Conservation (phyloP, 2,888 invertebrate genomes). For the Eristalis arbustorum region DNA sequence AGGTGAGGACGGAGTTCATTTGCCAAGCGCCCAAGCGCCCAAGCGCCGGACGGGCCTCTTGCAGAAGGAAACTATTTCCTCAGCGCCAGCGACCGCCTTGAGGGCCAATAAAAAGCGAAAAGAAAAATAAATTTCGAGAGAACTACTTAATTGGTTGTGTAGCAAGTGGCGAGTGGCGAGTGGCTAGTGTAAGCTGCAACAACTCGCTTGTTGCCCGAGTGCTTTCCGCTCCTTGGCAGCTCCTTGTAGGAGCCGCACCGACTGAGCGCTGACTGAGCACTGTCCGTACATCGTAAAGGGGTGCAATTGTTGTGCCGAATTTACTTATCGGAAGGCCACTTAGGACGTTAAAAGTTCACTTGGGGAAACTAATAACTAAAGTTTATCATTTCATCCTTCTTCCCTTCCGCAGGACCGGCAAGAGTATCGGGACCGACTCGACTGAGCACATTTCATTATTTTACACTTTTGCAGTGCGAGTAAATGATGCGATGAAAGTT, state of each 20-base stretch:
- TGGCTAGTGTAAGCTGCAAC: constrained; percentile 25
- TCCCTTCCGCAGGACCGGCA: neutral
- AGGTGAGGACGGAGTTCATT: constrained; percentile 22
- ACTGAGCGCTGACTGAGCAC: neutral
- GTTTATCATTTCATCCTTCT: constrained; percentile 4
- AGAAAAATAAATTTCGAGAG: constrained; percentile 57
- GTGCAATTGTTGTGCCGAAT: constrained; percentile 48
- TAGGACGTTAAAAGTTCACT: constrained; percentile 57
- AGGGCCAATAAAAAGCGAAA: constrained; percentile 58
- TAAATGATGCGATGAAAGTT: constrained; percentile 1
- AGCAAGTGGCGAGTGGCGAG: constrained; percentile 9
- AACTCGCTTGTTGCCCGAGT: constrained; percentile 36
- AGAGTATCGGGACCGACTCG: neutral
- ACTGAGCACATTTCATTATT: constrained; percentile 13
- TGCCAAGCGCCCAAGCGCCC: too few species aligned
- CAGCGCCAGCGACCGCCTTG: constrained; percentile 31
- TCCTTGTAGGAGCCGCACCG: neutral
- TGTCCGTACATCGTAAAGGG: constrained; percentile 12
- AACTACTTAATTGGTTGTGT: constrained; percentile 68
- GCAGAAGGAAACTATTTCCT: constrained; percentile 21
- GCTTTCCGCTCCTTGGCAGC: constrained; percentile 9
- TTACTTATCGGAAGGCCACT: constrained; percentile 47
- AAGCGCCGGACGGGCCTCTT: neutral
- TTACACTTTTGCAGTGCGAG: constrained; percentile 14
- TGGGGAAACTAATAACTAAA: constrained; percentile 61